Base-by-base conservation (phyloP, 1,140 invertebrate genomes). In the Microplitis demolitor region DNA sequence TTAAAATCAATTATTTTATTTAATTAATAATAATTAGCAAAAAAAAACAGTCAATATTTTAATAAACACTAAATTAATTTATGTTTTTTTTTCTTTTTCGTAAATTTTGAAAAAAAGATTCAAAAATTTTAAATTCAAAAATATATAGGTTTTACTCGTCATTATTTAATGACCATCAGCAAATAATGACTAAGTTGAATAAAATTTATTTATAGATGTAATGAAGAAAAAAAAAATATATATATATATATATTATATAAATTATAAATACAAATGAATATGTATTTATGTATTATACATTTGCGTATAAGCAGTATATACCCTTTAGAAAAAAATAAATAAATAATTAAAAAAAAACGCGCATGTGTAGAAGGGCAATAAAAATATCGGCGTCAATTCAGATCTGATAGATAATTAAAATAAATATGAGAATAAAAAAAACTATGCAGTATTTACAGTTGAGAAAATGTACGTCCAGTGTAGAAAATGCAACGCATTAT, bases 1-100 rank as follows among this genome's bases (percentile, higher is more conserved):
- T 69, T 77, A 77, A 78, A 78, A 71, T 58, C 72, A 74, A 62
- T 56, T 78, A 74, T 72, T 75, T 75, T 4, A 53, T 16, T 64
- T 1, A 53, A 39, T 71, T 62, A 31, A 51, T 35, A 69, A 72
- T 63, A 62, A 31, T 63, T 67, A 61, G 56, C 68, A 24, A 24
- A 24, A 24, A 24, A 35, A 45, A 45, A 45, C 51, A 61, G 39
- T 58, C 37, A 54, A 66, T 72, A 51, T 54, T 56, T 54, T 54
- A 72, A 39, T 56, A 53, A 68, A 68, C 3, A 14, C 24, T 34
- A 24, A n/a, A 4, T 34, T 34, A 31, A 13, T 31, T 24, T 33
- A 35, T 39, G n/a, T n/a, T 24, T 24, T 24, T 24, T 2, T 24
- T 24, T 24, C 2, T 24, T 24, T 24, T 24, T 24, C 24, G 24